Evolutionary conservation across 1,140 invertebrate genomes (phyloP), one percentile per base, ranked within the genome.

Genomic region (Spodoptera litura): DNA sequence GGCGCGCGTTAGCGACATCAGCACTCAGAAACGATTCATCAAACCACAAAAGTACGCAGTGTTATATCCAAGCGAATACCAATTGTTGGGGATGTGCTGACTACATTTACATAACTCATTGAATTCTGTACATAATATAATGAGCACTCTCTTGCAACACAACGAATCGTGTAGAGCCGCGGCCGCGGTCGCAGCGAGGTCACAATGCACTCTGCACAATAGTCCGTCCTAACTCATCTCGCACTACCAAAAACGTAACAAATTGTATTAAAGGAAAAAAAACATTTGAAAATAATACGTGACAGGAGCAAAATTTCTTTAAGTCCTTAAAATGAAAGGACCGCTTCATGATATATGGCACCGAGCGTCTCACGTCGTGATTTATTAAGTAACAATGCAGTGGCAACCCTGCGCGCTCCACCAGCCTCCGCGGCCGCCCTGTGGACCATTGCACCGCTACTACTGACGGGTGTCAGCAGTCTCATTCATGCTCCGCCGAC

Each of bases 171-270:
- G 27, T 25, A 31, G 49, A 25, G 5, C 3, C 20, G 31, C n/a
- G 4, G 44, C 31, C 55, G 49, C 51, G 51, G 3, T 31, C 38
- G 38, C 38, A 8, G 13, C n/a, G 49, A 25, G 49, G 4, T 11
- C 38, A 75, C 62, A 77, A 77, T 68, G 74, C 73, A 27, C 0
- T 4, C 4, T 52, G 55, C 44, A 79, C 73, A 82, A 79, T 82
- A 51, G 70, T 20, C 59, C 66, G 75, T 73, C 74, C 74, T 61
- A 70, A 78, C 79, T 59, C 52, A 12, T 68, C 72, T 66, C 78
- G 15, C 72, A 58, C 79, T 64, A 72, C 74, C 58, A 27, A 73
- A 59, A 56, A 51, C 59, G 49, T 15, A 13, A 73, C 55, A 3
- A 59, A 59, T 49, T 58, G 13, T 49, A 8, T 58, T 73, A 6